phyloP scores from a whole-genome alignment of 1,140 invertebrate genomes.

The Tribolium castaneum region DNA sequence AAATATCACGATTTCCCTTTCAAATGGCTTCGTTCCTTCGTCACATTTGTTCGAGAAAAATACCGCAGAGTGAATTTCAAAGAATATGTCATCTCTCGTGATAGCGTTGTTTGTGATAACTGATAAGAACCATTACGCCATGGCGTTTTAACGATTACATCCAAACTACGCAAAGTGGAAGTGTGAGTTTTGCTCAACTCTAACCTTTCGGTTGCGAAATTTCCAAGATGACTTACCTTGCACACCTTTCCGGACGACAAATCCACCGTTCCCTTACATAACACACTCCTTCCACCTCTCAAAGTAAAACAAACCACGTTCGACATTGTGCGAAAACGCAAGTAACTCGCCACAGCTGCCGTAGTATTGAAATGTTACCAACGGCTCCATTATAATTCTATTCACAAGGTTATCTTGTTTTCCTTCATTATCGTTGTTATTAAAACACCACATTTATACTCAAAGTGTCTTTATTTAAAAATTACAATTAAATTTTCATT shows the following conservation, averaged over 20 bases:
- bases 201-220: background rate
- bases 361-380: background rate
- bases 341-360: background rate
- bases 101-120: background rate
- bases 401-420: slow-evolving; percentile 20
- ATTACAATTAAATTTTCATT: slow-evolving; percentile 17
- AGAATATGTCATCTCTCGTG: background rate
- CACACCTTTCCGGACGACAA: slow-evolving; percentile 10
- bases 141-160: background rate
- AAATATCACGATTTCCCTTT: background rate
- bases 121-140: background rate
- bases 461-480: slow-evolving; percentile 27
- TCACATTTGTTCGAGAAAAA: background rate
- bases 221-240: background rate
- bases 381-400: background rate
- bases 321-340: background rate
- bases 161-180: background rate
- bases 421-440: background rate
- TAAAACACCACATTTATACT: background rate
- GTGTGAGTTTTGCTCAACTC: background rate
- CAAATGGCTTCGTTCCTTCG: background rate
- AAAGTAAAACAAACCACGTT: slow-evolving; percentile 19
- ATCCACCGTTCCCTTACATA: background rate
- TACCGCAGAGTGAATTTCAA: background rate
- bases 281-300: background rate